Conservation (phyloP, 2,797 vertebrate genomes). For the Tragelaphus oryx region DNA sequence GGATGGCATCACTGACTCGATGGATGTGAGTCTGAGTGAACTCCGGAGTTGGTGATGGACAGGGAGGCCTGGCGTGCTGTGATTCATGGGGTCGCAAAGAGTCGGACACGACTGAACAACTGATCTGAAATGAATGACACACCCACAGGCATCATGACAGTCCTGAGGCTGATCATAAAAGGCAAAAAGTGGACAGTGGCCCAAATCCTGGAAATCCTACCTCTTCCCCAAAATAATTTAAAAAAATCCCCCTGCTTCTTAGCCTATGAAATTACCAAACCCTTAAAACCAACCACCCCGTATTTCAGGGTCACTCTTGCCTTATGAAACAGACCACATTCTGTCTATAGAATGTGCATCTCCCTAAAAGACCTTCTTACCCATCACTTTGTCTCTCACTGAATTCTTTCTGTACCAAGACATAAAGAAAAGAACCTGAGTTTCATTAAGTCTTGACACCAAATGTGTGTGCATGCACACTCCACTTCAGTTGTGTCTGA, state of each 20-base stretch:
- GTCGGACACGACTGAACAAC: too few relatives aligned
- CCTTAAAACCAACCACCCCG: not conserved
- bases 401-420: not conserved
- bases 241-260: not conserved
- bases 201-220: not conserved
- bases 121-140: too few relatives aligned
- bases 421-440: not conserved
- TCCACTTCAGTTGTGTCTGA: not conserved
- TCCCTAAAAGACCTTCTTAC: not conserved
- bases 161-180: not conserved
- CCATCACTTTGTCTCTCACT: not conserved
- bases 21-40: too few relatives aligned
- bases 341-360: not conserved
- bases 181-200: not conserved
- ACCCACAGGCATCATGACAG: not conserved
- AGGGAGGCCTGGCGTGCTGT: too few relatives aligned
- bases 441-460: not conserved
- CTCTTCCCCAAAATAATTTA: not conserved
- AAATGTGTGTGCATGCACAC: not conserved
- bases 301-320: not conserved
- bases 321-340: not conserved
- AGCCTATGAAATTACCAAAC: not conserved
- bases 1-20: too few relatives aligned
- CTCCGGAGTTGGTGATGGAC: too few relatives aligned
- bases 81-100: too few relatives aligned